Percentiles rank a stretch among this genome's conserved stretches.
Evolutionary conservation across 2,888 invertebrate species (phyloP).

Genomic region (Chalcosyrphus nemorum): DNA sequence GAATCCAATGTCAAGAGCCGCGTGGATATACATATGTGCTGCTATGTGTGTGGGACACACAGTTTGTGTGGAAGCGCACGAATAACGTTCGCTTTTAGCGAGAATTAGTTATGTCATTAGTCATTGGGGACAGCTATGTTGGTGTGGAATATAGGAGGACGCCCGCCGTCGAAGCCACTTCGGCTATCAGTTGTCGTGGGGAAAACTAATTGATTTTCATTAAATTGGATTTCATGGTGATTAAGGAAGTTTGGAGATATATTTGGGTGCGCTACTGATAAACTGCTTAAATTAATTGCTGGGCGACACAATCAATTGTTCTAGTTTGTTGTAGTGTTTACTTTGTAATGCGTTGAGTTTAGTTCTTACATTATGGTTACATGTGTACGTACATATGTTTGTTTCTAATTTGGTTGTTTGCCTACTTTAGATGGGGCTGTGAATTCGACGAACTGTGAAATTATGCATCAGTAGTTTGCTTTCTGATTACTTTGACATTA

Average conservation of each 20-base stretch:
- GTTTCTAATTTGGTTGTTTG: neutral
- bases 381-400: neutral
- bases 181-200: conserved; percentile 40
- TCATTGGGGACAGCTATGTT: conserved; percentile 35
- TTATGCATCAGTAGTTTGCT: neutral
- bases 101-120: conserved; percentile 64
- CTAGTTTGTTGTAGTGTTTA: neutral
- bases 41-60: conserved; percentile 3
- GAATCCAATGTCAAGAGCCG: conserved; percentile 66
- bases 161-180: too few species aligned
- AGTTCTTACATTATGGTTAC: neutral
- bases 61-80: conserved; percentile 13
- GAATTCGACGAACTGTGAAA: neutral
- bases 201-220: conserved; percentile 65
- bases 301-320: neutral
- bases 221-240: conserved; percentile 64
- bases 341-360: neutral
- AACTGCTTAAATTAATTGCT: conserved; percentile 37
- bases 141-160: neutral
- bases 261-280: conserved; percentile 20
- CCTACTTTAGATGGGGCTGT: neutral
- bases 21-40: conserved; percentile 6
- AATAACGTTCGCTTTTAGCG: conserved; percentile 50
- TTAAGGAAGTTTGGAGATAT: conserved; percentile 34
- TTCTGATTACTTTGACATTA: too few species aligned